phyloP scores from a whole-genome alignment of 1,140 invertebrate species.

The Pseudomyrmex pallidus region DNA sequence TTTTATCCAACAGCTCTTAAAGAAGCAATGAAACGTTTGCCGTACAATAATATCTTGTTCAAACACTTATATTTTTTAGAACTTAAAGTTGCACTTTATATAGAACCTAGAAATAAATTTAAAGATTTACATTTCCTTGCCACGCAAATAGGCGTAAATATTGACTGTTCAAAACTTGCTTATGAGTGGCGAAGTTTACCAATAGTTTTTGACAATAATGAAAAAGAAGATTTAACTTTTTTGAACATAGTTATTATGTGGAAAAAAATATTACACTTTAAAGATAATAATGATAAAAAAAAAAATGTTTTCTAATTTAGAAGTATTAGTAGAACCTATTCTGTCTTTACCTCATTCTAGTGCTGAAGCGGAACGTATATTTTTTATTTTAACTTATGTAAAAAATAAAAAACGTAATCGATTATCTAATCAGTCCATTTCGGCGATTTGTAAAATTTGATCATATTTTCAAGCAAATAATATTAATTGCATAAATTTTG shows the following conservation, averaged over 20 bases:
- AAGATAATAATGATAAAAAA: constrained; percentile 16
- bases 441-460: too few species aligned
- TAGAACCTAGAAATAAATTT: not conserved
- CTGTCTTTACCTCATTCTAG: too few species aligned
- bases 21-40: too few species aligned
- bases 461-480: too few species aligned
- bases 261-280: constrained; percentile 15
- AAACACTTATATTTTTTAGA: constrained; percentile 20
- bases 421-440: too few species aligned
- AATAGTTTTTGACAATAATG: not conserved
- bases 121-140: constrained; percentile 14
- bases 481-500: too few species aligned
- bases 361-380: not conserved
- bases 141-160: not conserved
- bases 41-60: not conserved
- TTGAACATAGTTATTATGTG: constrained; percentile 29
- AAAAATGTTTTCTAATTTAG: constrained; percentile 38
- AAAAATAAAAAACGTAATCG: constrained; percentile 3
- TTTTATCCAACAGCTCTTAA: too few species aligned
- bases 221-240: constrained; percentile 23
- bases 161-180: constrained; percentile 3
- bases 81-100: constrained; percentile 9
- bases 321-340: not conserved
- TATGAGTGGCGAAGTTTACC: constrained; percentile 31
- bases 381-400: not conserved